These are phyloP conservation scores for Watersipora subatra DNA, from an alignment of 1,140 invertebrate genomes.

Conservation along the genomic window DNA sequence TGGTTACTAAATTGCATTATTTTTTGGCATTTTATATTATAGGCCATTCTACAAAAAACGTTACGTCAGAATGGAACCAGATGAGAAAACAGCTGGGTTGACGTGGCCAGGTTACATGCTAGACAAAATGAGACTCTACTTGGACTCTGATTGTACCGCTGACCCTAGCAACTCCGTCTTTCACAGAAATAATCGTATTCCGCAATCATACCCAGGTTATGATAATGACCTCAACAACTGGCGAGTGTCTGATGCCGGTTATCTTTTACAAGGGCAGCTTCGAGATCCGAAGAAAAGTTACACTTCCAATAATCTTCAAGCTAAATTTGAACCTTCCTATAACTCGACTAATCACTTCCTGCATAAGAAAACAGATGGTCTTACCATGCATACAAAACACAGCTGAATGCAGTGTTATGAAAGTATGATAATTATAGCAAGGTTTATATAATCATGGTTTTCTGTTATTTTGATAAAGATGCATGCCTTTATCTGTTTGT, in stretches of 20 bases:
- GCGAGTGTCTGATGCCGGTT: conserved; percentile 18
- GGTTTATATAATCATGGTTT: too few relatives aligned
- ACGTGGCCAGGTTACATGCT: conserved; percentile 32
- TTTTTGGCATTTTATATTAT: too few relatives aligned
- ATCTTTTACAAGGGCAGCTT: conserved; percentile 4
- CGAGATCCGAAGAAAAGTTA: not conserved
- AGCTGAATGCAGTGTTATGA: too few relatives aligned
- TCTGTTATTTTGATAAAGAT: too few relatives aligned
- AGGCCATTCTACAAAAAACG: conserved; percentile 2
- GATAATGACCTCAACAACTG: conserved; percentile 21
- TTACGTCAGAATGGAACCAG: not conserved
- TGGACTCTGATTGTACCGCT: conserved; percentile 12
- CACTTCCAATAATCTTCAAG: not conserved
- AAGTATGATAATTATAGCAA: too few relatives aligned
- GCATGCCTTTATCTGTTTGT: too few relatives aligned
- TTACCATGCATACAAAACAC: not conserved
- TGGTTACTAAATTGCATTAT: too few relatives aligned
- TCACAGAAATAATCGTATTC: conserved; percentile 6
- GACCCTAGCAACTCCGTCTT: conserved; percentile 5
- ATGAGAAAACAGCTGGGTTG: conserved; percentile 19
- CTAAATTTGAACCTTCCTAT: not conserved
- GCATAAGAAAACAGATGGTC: not conserved
- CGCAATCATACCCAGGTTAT: conserved; percentile 15
- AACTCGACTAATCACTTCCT: not conserved
- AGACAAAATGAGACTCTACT: conserved; percentile 27